Conservation (phyloP, 2,888 invertebrate species). For the Ferdinandea cuprea region DNA sequence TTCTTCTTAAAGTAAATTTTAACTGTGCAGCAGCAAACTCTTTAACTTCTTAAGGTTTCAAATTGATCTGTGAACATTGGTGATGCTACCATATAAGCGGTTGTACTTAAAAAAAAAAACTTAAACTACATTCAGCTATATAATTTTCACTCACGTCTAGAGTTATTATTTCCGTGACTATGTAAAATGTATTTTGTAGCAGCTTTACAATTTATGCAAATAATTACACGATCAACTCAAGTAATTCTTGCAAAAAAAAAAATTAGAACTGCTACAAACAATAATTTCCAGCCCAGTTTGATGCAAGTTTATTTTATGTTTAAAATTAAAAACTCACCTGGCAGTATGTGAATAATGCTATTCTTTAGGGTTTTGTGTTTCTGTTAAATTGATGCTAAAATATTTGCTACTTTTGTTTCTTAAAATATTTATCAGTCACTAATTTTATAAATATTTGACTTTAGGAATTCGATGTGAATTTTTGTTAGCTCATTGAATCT, state of each 20-base stretch:
- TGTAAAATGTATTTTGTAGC: no score
- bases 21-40: neutral
- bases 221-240: neutral
- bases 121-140: no score
- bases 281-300: neutral
- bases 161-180: no score
- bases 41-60: neutral
- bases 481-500: neutral
- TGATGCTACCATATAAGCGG: neutral
- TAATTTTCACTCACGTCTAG: no score
- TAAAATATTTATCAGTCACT: neutral
- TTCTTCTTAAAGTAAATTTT: no score
- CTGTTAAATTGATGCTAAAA: conserved; percentile 5
- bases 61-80: neutral
- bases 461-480: neutral
- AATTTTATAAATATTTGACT: neutral
- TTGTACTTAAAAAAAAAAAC: neutral
- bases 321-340: neutral
- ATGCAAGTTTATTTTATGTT: neutral
- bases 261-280: no score
- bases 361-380: neutral
- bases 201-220: neutral
- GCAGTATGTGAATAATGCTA: neutral
- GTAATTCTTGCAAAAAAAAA: no score
- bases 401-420: neutral